These are phyloP conservation scores for Phorcus lineatus DNA, from an alignment of 2,888 invertebrate species.

Conservation along the genomic window DNA sequence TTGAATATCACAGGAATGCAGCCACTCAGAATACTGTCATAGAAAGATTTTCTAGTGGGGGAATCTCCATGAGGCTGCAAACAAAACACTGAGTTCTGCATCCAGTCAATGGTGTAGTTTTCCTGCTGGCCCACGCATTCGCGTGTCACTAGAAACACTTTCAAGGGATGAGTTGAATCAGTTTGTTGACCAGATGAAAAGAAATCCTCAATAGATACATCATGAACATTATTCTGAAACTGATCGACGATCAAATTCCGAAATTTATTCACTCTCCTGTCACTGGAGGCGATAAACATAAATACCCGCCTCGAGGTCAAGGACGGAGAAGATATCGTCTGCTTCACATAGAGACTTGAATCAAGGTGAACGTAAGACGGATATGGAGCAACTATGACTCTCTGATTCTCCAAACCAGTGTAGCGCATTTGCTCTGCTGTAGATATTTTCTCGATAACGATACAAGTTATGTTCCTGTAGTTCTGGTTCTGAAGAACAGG, in stretches of 20 bases:
- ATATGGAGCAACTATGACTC: constrained; percentile 45
- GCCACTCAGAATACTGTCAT: constrained; percentile 45
- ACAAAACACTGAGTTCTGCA: constrained; percentile 48
- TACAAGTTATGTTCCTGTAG: constrained; percentile 24
- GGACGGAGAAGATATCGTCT: not conserved
- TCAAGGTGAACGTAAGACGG: constrained; percentile 51
- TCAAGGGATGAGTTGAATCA: not conserved
- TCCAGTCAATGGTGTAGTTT: constrained; percentile 42
- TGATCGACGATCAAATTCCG: constrained; percentile 37
- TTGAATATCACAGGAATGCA: constrained; percentile 48
- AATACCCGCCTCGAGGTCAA: constrained; percentile 31
- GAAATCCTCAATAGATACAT: constrained; percentile 33
- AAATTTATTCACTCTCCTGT: constrained; percentile 33
- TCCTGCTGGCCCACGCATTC: not conserved
- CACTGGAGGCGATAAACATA: constrained; percentile 41
- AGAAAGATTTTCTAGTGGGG: constrained; percentile 53
- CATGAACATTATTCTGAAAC: constrained; percentile 8
- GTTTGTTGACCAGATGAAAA: not conserved
- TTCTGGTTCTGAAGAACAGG: constrained; percentile 30
- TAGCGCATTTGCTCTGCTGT: constrained; percentile 30
- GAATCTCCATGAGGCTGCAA: constrained; percentile 52
- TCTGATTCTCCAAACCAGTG: not conserved
- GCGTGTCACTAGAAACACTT: not conserved
- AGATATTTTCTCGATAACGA: constrained; percentile 23
- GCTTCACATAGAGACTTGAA: not conserved